Conservation (phyloP, 1,140 invertebrate genomes). For the Lethocerus indicus region DNA sequence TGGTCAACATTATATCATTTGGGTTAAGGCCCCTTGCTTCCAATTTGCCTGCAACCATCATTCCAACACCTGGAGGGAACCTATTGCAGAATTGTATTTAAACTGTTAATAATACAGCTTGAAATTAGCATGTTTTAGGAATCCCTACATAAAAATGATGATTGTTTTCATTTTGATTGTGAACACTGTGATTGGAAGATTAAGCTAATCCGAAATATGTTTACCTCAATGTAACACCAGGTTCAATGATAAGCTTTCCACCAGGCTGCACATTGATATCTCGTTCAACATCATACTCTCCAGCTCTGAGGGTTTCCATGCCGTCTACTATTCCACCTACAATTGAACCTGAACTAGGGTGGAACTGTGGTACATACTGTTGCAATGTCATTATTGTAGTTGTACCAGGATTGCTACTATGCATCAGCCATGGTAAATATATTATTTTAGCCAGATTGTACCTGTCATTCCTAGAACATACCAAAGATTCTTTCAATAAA, state of each 20-base stretch:
- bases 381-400: slow-evolving; percentile 53
- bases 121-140: neutral
- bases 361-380: slow-evolving; percentile 59
- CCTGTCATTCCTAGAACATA: slow-evolving; percentile 51
- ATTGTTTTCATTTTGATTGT: neutral
- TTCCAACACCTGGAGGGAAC: slow-evolving; percentile 81
- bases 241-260: slow-evolving; percentile 67
- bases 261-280: slow-evolving; percentile 84
- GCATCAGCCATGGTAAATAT: slow-evolving; percentile 71
- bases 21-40: slow-evolving; percentile 61
- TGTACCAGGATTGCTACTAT: slow-evolving; percentile 64
- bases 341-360: slow-evolving; percentile 34
- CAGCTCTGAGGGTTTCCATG: slow-evolving; percentile 51
- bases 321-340: slow-evolving; percentile 84
- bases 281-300: slow-evolving; percentile 69
- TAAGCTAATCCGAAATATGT: neutral
- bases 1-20: slow-evolving; percentile 56
- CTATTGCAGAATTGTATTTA: too few relatives aligned
- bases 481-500: neutral
- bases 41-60: slow-evolving; percentile 87
- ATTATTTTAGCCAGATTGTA: slow-evolving; percentile 79
- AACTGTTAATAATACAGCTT: neutral
- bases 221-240: slow-evolving; percentile 66
- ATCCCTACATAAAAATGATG: neutral
- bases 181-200: neutral